Conservation (phyloP, 2,888 invertebrate genomes). For the Petrolisthes manimaculis region DNA sequence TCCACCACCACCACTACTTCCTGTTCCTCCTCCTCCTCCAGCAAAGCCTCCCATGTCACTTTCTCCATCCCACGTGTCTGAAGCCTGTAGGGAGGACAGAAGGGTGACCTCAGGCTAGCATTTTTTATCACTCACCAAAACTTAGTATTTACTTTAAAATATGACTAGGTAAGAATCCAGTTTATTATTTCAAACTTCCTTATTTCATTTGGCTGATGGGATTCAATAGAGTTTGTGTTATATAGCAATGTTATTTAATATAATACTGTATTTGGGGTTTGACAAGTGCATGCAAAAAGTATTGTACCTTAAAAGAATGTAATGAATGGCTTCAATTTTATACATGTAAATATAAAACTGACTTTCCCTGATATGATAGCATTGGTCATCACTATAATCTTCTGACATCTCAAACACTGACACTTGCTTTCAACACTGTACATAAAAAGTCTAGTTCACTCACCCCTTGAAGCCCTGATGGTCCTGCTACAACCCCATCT, state of each 20-base stretch:
- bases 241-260: too few relatives aligned
- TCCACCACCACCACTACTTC: background rate
- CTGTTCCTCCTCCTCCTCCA: conserved; percentile 14
- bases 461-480: conserved; percentile 54
- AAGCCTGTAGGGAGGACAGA: conserved; percentile 22
- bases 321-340: too few relatives aligned
- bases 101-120: background rate
- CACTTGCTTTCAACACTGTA: background rate
- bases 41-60: conserved; percentile 34
- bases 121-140: background rate
- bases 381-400: too few relatives aligned
- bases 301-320: too few relatives aligned
- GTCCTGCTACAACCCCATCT: conserved; percentile 30
- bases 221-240: too few relatives aligned
- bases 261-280: too few relatives aligned
- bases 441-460: background rate
- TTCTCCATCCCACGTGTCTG: conserved; percentile 51
- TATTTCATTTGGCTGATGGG: too few relatives aligned
- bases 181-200: too few relatives aligned
- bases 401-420: background rate
- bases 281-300: too few relatives aligned
- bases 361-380: too few relatives aligned
- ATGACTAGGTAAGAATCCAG: background rate
- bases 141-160: background rate
- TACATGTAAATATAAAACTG: too few relatives aligned